A percentile compares a stretch with the other conserved stretches of the same genome.
Conservation (phyloP, 2,797 vertebrate genomes). For the Tachyglossus aculeatus region DNA sequence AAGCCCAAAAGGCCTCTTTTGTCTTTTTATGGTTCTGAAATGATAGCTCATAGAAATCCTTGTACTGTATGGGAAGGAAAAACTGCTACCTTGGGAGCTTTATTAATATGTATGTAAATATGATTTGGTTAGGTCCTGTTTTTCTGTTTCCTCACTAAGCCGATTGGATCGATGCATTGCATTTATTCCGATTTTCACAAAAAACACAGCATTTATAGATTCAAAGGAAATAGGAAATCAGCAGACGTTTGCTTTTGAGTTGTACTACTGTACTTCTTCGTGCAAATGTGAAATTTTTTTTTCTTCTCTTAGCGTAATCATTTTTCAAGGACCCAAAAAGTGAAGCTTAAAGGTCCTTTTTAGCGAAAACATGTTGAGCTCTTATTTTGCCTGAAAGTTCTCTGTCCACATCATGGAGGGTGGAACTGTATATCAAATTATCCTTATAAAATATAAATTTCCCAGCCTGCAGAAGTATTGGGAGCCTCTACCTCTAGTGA, state of each 20-base stretch:
- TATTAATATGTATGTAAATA: conserved; percentile 52
- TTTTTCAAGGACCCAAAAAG: conserved; percentile 28
- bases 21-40: conserved; percentile 60
- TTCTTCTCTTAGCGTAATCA: conserved; percentile 30
- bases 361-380: conserved; percentile 40
- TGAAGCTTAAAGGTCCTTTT: conserved; percentile 53
- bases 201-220: conserved; percentile 31
- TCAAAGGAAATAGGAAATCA: conserved; percentile 27
- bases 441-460: conserved; percentile 53
- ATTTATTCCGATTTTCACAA: conserved; percentile 25
- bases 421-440: conserved; percentile 48
- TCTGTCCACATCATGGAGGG: conserved; percentile 51
- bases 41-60: conserved; percentile 54
- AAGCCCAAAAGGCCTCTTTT: conserved; percentile 62
- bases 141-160: conserved; percentile 46
- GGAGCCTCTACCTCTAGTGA: conserved; percentile 34
- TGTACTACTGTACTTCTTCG: neutral
- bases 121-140: conserved; percentile 41
- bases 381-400: conserved; percentile 54
- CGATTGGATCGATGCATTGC: conserved; percentile 8
- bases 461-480: conserved; percentile 26
- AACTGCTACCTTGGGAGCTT: conserved; percentile 55
- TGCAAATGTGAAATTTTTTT: conserved; percentile 29
- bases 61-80: conserved; percentile 46
- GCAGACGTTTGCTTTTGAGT: conserved; percentile 28